These are phyloP conservation scores for Hoplostethus atlanticus DNA, from an alignment of 2,797 vertebrate species.

Conservation along the genomic window DNA sequence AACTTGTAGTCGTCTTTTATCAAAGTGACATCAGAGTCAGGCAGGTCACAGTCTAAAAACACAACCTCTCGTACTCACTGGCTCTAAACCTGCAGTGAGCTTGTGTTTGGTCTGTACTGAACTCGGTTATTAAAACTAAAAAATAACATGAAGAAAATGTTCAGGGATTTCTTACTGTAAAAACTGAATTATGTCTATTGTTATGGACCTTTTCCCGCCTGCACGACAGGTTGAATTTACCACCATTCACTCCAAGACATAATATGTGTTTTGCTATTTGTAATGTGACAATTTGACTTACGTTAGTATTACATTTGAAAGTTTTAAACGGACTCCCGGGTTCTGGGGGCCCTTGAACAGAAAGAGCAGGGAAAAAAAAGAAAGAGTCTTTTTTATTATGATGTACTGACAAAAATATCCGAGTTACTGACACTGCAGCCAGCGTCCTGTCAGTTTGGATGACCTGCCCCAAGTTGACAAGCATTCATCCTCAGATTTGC, in stretches of 20 bases:
- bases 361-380: slow-evolving; percentile 32
- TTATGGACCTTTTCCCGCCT: too few relatives aligned
- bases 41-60: slow-evolving; percentile 21
- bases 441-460: slow-evolving; percentile 71
- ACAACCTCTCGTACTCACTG: neutral
- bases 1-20: slow-evolving; percentile 11
- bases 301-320: slow-evolving; percentile 37
- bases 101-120: neutral
- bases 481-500: slow-evolving; percentile 60
- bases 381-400: slow-evolving; percentile 55
- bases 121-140: slow-evolving; percentile 21
- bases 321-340: slow-evolving; percentile 41
- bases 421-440: slow-evolving; percentile 57
- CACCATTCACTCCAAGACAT: neutral
- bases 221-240: neutral
- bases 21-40: neutral
- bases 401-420: slow-evolving; percentile 68
- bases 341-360: slow-evolving; percentile 53
- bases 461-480: slow-evolving; percentile 63
- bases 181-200: too few relatives aligned
- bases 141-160: slow-evolving; percentile 11
- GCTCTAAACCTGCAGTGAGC: slow-evolving; percentile 3
- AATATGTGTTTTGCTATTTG: neutral
- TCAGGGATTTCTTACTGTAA: neutral
- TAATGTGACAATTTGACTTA: slow-evolving; percentile 16